Evolutionary conservation across 2,888 invertebrate species (phyloP).

Genomic region (Mesopsocus fuscifrons): DNA sequence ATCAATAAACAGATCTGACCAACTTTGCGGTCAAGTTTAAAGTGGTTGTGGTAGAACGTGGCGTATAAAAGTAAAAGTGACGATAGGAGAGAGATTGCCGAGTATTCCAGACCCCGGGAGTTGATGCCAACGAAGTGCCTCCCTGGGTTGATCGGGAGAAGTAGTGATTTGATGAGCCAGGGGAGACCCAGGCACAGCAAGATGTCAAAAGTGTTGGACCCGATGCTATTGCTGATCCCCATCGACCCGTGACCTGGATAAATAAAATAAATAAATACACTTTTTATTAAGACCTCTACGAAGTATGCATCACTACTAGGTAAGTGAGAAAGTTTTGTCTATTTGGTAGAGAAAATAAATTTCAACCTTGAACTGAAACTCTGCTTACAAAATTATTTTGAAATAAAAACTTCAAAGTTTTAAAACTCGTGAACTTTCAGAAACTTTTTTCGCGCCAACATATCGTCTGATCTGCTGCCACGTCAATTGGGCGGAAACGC

Average conservation of each 20-base stretch:
- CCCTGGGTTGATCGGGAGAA: slow-evolving; percentile 58
- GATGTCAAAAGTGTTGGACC: slow-evolving; percentile 80
- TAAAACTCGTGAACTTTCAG: too few relatives aligned
- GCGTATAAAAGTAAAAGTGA: slow-evolving; percentile 58
- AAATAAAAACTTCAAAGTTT: too few relatives aligned
- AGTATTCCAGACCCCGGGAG: slow-evolving; percentile 79
- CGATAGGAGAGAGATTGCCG: slow-evolving; percentile 70
- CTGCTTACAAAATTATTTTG: too few relatives aligned
- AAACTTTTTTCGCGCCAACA: too few relatives aligned
- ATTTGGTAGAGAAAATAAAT: slow-evolving; percentile 1
- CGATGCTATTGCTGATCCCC: slow-evolving; percentile 82
- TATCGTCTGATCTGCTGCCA: too few relatives aligned
- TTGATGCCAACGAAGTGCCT: slow-evolving; percentile 72
- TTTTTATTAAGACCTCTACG: slow-evolving; percentile 4
- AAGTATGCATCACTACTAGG: too few relatives aligned
- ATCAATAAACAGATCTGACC: slow-evolving; percentile 69
- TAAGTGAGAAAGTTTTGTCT: too few relatives aligned
- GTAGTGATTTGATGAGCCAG: slow-evolving; percentile 74
- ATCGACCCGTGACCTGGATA: slow-evolving; percentile 65
- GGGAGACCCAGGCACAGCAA: slow-evolving; percentile 70
- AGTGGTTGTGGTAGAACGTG: slow-evolving; percentile 71
- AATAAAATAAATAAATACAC: slow-evolving; percentile 13
- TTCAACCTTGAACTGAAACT: neutral
- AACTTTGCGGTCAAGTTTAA: slow-evolving; percentile 61
- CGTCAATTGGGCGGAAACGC: too few relatives aligned